Evolutionary conservation across 2,888 invertebrate species (phyloP).

Genomic region (Aphidius colemani): DNA sequence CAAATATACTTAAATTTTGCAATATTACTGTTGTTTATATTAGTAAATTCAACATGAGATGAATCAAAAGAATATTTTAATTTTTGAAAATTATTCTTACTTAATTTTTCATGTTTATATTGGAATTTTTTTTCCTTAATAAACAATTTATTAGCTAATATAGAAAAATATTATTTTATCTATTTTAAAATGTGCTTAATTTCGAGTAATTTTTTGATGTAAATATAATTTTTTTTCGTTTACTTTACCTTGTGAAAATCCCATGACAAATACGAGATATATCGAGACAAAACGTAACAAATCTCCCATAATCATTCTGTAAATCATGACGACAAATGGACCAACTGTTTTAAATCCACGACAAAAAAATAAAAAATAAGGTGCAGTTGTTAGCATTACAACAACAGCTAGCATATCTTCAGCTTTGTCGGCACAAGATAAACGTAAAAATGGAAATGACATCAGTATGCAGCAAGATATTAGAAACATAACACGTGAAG

Average conservation of each 20-base stretch:
- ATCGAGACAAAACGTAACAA: constrained; percentile 93
- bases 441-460: constrained; percentile 80
- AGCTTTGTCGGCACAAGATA: constrained; percentile 82
- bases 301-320: constrained; percentile 97
- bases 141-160: too few relatives aligned
- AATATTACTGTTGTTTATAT: too few relatives aligned
- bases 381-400: constrained; percentile 94
- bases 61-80: too few relatives aligned
- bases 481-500: constrained; percentile 91
- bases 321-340: constrained; percentile 99
- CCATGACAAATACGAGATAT: constrained; percentile 95
- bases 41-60: too few relatives aligned
- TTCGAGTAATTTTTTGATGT: too few relatives aligned
- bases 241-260: constrained; percentile 87
- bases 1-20: too few relatives aligned
- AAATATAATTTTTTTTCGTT: too few relatives aligned
- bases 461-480: constrained; percentile 90
- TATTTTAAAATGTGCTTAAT: too few relatives aligned
- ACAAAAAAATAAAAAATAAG: constrained; percentile 97
- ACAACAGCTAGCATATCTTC: constrained; percentile 92
- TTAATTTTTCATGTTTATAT: too few relatives aligned
- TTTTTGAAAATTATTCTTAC: too few relatives aligned
- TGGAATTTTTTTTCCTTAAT: too few relatives aligned
- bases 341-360: constrained; percentile 98
- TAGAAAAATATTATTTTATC: too few relatives aligned